Conservation (phyloP, 2,113 vertebrate genomes). For the Cyphomyrus plagiostoma region DNA sequence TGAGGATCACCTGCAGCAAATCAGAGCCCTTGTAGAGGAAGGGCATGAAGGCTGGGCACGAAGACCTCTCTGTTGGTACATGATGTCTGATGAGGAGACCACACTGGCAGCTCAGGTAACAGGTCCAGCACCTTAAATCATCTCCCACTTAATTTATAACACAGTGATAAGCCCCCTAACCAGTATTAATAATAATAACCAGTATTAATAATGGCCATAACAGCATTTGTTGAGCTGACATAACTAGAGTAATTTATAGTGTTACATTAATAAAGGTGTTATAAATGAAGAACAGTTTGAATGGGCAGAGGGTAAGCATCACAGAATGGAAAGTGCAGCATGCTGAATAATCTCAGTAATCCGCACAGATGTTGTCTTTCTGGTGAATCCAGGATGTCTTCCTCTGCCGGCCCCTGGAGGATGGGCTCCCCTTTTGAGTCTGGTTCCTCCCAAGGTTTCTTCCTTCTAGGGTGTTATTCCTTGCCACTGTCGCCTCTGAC, state of each 20-base stretch:
- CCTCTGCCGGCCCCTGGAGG: too few species aligned
- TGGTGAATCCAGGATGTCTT: not conserved
- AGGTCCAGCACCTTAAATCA: not conserved
- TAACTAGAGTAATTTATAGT: not conserved
- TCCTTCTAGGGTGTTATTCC: too few species aligned
- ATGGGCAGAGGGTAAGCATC: not conserved
- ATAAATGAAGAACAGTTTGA: not conserved
- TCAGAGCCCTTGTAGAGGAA: conserved; percentile 74
- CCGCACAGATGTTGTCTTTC: not conserved
- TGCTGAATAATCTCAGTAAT: not conserved
- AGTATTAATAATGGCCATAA: not conserved
- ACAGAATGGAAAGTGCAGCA: not conserved
- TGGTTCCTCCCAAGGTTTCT: too few species aligned
- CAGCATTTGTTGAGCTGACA: not conserved
- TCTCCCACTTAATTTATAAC: not conserved
- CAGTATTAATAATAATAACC: not conserved
- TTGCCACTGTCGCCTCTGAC: too few species aligned
- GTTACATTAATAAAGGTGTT: not conserved
- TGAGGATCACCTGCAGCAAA: conserved; percentile 80
- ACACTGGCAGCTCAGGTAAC: conserved; percentile 81
- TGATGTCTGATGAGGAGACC: conserved; percentile 89
- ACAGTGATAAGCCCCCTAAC: not conserved
- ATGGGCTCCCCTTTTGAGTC: too few species aligned
- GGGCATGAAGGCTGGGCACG: conserved; percentile 40
- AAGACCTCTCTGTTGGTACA: conserved; percentile 71